These are phyloP conservation scores for Xenops minutus DNA, from an alignment of 2,797 vertebrate species.

Conservation along the genomic window DNA sequence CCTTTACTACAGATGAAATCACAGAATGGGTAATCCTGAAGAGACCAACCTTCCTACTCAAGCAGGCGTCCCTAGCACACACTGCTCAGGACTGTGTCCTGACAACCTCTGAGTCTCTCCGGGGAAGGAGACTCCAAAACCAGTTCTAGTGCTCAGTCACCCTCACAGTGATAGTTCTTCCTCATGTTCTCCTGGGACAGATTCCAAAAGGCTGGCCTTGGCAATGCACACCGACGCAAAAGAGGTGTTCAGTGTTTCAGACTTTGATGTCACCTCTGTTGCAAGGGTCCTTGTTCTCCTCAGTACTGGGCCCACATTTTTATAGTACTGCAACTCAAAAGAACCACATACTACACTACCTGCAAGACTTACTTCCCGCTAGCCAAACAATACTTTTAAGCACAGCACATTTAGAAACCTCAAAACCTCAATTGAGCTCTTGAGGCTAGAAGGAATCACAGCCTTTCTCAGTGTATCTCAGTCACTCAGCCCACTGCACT, in stretches of 20 bases:
- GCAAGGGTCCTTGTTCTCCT: background rate
- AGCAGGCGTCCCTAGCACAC: background rate
- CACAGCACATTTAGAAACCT: background rate
- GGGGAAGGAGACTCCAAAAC: background rate
- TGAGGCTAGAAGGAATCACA: background rate
- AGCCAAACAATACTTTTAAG: background rate
- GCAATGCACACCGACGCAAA: background rate
- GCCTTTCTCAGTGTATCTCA: background rate
- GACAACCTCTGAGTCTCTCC: background rate
- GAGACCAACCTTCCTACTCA: background rate
- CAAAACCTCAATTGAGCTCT: background rate
- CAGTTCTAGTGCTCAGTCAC: background rate
- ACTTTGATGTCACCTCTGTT: background rate
- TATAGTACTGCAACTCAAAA: background rate
- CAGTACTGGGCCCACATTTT: background rate
- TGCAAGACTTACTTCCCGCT: background rate
- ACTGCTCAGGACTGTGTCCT: background rate
- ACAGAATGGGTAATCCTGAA: background rate
- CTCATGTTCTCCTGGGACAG: background rate
- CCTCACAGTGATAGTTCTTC: background rate
- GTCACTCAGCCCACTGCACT: background rate
- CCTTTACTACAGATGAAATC: background rate
- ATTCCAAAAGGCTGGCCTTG: background rate
- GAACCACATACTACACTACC: background rate
- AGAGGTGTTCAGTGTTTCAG: background rate